Evolutionary conservation across 92 coral and sea anemone genomes (phyloP).

Genomic region (Anthopleura xanthogrammica): DNA sequence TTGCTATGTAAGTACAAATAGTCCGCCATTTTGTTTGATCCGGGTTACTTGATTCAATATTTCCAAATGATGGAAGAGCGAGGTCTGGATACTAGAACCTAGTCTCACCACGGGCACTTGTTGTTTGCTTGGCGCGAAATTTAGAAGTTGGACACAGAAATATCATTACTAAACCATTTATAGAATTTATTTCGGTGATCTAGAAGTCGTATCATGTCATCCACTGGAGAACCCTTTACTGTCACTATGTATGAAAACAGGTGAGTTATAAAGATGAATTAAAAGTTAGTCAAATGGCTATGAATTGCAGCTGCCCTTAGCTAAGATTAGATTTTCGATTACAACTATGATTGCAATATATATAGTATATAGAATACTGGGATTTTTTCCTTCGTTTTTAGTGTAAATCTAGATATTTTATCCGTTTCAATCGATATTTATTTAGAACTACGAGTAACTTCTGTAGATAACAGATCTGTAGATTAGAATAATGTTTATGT

Average conservation of each 20-base stretch:
- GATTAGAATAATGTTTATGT: too few species aligned
- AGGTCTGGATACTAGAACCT: constrained; percentile 21
- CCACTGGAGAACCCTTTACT: background rate
- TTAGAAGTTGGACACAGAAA: background rate
- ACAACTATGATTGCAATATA: too few species aligned
- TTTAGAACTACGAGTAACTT: too few species aligned
- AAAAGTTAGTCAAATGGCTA: too few species aligned
- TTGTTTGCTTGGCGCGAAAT: constrained; percentile 26
- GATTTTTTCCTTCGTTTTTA: too few species aligned
- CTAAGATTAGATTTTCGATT: too few species aligned
- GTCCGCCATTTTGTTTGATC: constrained; percentile 60
- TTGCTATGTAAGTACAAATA: constrained; percentile 68
- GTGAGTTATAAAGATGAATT: background rate
- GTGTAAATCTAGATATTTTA: too few species aligned
- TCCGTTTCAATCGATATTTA: too few species aligned
- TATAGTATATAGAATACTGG: too few species aligned
- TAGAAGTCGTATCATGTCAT: background rate
- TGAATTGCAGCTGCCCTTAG: too few species aligned
- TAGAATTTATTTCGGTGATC: background rate
- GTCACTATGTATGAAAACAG: background rate
- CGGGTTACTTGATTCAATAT: constrained; percentile 30
- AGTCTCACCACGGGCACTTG: background rate
- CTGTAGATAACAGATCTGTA: too few species aligned
- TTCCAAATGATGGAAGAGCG: background rate
- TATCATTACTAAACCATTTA: background rate